Conservation (phyloP, 92 coral and sea anemone species). For the Chrysogorgia sp. region DNA sequence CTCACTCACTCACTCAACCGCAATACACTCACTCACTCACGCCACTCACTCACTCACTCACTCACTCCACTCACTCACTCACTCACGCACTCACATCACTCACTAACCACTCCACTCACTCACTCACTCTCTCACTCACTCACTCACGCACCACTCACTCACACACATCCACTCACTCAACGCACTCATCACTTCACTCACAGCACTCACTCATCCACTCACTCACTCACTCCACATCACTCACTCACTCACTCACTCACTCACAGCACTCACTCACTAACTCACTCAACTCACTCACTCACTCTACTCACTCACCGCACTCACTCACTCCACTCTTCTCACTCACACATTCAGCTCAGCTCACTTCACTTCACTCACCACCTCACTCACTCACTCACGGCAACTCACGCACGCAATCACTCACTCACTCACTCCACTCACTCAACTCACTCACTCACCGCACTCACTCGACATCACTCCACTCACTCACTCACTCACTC, state of each 20-base stretch:
- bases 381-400: conserved; percentile 19
- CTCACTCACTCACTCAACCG: conserved; percentile 20
- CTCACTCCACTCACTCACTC: conserved; percentile 26
- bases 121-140: conserved; percentile 14
- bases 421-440: not conserved
- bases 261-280: not conserved
- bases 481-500: no score
- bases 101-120: conserved; percentile 17
- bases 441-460: conserved; percentile 16
- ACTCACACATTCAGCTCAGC: conserved; percentile 10
- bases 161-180: conserved; percentile 18
- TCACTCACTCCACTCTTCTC: conserved; percentile 14
- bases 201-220: conserved; percentile 24
- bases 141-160: conserved; percentile 25
- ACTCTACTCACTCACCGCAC: conserved; percentile 16
- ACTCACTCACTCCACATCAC: conserved; percentile 16
- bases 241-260: conserved; percentile 22
- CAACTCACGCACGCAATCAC: conserved; percentile 19
- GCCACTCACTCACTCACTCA: conserved; percentile 31
- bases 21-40: conserved; percentile 6
- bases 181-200: conserved; percentile 7
- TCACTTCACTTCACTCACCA: conserved; percentile 23
- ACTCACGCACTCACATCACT: conserved; percentile 14
- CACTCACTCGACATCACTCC: no score
- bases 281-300: conserved; percentile 25